Conservation (phyloP, 2,888 invertebrate species). For the Metacarcinus magister region DNA sequence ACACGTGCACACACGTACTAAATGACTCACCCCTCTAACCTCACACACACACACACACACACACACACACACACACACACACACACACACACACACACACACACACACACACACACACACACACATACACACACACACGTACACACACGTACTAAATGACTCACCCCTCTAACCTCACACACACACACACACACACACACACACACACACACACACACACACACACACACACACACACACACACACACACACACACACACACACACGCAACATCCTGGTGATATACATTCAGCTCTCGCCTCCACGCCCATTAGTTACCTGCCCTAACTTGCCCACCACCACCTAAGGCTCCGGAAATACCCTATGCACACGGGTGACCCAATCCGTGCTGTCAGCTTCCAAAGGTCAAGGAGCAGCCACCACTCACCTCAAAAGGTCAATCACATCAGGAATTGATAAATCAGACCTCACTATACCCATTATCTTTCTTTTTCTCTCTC, state of each 20-base stretch:
- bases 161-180: too few relatives aligned
- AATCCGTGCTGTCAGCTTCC: background rate
- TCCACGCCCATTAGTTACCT: background rate
- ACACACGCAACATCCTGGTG: background rate
- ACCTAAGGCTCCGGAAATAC: background rate
- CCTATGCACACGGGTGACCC: background rate
- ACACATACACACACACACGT: background rate
- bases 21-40: too few relatives aligned
- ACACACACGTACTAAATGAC: background rate
- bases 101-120: background rate
- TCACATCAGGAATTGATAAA: background rate
- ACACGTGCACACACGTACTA: background rate
- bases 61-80: too few relatives aligned
- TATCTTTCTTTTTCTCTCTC: too few relatives aligned
- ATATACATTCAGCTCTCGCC: background rate
- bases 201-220: slow-evolving; percentile 34
- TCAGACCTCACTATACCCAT: background rate
- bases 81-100: too few relatives aligned
- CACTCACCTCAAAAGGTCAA: background rate
- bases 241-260: background rate
- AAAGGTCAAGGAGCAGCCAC: background rate
- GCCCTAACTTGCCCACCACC: background rate
- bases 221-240: slow-evolving; percentile 46
- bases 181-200: background rate
- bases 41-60: too few relatives aligned